Evolutionary conservation across 2,888 invertebrate genomes (phyloP).

Genomic region (Apotomis turbidana): DNA sequence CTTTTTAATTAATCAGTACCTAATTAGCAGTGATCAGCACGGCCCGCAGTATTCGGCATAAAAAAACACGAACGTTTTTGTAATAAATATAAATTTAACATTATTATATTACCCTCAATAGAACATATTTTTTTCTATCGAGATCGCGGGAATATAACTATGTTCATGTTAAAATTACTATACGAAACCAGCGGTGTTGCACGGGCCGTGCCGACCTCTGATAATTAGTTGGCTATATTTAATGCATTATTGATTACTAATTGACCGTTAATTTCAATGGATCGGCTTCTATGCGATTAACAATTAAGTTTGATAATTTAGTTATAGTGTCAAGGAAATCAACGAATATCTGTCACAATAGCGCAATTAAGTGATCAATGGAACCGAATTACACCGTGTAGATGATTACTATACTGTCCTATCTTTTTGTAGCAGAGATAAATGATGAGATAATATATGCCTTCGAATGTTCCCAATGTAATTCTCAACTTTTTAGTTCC

Average conservation of each 20-base stretch:
- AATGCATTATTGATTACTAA: slow-evolving; percentile 3
- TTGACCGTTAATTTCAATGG: neutral
- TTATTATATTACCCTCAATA: no score
- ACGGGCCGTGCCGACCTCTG: no score
- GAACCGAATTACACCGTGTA: neutral
- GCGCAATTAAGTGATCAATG: neutral
- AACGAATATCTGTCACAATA: neutral
- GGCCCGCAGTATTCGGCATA: no score
- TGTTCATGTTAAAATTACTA: no score
- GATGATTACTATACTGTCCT: neutral
- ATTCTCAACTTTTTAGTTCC: neutral
- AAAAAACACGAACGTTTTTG: no score
- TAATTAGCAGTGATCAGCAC: slow-evolving; percentile 1
- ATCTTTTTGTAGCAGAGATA: neutral
- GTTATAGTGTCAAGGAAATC: neutral
- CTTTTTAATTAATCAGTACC: slow-evolving; percentile 7
- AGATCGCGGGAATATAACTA: no score
- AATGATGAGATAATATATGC: neutral
- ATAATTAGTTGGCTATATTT: slow-evolving; percentile 3
- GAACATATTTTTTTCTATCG: no score
- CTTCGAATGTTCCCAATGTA: no score
- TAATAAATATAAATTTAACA: no score
- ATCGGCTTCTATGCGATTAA: neutral
- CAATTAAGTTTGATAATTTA: neutral
- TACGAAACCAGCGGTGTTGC: no score